Percentiles rank a stretch among this genome's conserved stretches.
Conservation (phyloP, 2,113 vertebrate species). For the Lamprotornis superbus region DNA sequence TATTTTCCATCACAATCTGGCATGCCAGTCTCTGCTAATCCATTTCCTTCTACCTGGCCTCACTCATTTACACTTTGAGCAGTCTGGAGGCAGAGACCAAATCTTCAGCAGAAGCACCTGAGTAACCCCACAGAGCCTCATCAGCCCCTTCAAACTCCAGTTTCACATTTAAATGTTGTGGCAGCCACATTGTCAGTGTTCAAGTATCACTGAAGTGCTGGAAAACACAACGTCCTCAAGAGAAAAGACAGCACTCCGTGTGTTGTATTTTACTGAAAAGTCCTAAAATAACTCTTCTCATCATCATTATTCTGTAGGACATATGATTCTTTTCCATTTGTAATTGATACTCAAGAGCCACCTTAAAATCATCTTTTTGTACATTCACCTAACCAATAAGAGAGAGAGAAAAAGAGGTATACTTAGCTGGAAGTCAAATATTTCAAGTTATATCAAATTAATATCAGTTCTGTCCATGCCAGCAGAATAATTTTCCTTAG, state of each 20-base stretch:
- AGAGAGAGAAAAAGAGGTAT: not conserved
- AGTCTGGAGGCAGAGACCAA: not conserved
- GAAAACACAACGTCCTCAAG: too few relatives aligned
- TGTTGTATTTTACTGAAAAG: not conserved
- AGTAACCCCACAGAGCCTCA: not conserved
- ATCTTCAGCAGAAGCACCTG: not conserved
- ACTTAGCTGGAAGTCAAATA: not conserved
- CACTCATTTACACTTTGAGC: not conserved
- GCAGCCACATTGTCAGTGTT: fast-evolving
- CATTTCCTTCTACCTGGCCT: not conserved
- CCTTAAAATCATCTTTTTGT: not conserved
- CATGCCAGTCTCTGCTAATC: fast-evolving
- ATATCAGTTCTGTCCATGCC: not conserved
- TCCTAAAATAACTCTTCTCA: not conserved
- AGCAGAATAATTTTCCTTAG: not conserved
- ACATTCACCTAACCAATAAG: not conserved
- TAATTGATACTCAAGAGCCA: not conserved
- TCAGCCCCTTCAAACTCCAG: not conserved
- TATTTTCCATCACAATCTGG: not conserved
- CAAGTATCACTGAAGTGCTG: not conserved
- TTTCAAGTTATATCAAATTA: not conserved
- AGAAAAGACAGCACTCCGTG: not conserved
- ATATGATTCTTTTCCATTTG: not conserved
- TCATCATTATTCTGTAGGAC: too few relatives aligned
- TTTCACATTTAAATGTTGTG: not conserved